Conservation (phyloP, 2,797 vertebrate genomes). For the Austrolebias charrua region DNA sequence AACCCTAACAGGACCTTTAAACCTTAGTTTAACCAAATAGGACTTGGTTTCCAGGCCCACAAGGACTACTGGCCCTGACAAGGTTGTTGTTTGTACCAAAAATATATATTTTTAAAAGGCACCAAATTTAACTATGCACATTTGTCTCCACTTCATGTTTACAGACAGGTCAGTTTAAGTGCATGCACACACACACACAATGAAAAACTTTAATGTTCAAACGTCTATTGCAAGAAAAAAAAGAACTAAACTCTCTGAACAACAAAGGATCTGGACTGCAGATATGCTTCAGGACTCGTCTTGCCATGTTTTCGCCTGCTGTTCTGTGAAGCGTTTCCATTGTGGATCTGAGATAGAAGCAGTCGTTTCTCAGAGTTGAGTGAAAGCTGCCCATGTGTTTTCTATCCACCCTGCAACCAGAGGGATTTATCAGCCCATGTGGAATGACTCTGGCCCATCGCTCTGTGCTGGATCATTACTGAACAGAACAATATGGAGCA, state of each 20-base stretch:
- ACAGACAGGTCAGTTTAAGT: constrained; percentile 17
- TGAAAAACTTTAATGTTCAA: constrained; percentile 32
- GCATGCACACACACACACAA: constrained; percentile 37
- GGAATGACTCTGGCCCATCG: constrained; percentile 64
- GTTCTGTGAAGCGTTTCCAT: constrained; percentile 55
- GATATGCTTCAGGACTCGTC: constrained; percentile 46
- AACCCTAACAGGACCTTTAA: too few relatives aligned
- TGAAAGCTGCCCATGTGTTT: constrained; percentile 77
- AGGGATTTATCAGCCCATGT: constrained; percentile 62
- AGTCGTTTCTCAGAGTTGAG: constrained; percentile 61
- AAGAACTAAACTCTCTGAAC: constrained; percentile 17
- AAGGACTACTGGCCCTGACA: not conserved
- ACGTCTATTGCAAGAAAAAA: not conserved
- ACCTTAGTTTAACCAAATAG: not conserved
- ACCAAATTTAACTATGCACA: not conserved
- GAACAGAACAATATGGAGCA: constrained; percentile 42
- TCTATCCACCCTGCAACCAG: constrained; percentile 70
- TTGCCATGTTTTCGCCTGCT: constrained; percentile 57
- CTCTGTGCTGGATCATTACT: constrained; percentile 51
- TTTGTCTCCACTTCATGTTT: constrained; percentile 16
- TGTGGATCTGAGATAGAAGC: constrained; percentile 46
- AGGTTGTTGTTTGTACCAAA: not conserved
- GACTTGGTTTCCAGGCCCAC: not conserved
- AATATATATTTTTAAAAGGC: not conserved
- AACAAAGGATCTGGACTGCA: constrained; percentile 51